Evolutionary conservation across 2,888 invertebrate species (phyloP).

Genomic region (Xestia rhomboidea): DNA sequence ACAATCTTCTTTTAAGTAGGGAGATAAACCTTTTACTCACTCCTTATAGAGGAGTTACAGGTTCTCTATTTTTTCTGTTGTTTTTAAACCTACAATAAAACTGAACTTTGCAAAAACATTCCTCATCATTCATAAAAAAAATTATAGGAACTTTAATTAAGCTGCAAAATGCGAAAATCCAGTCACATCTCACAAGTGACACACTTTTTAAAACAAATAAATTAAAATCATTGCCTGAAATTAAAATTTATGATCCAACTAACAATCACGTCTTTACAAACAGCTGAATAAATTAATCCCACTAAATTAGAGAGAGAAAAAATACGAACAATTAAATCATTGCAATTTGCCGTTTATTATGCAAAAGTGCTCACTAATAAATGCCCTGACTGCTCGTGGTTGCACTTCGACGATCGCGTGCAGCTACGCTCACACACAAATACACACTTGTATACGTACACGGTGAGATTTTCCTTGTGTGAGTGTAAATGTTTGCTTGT

Average conservation of each 20-base stretch:
- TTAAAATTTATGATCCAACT: neutral
- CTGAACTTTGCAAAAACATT: neutral
- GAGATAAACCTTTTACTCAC: neutral
- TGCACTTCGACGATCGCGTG: conserved; percentile 82
- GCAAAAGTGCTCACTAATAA: conserved; percentile 76
- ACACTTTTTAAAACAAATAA: neutral
- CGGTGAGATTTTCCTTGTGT: conserved; percentile 50
- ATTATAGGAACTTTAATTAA: neutral
- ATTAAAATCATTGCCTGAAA: neutral
- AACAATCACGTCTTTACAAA: conserved; percentile 2
- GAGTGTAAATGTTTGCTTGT: conserved; percentile 50
- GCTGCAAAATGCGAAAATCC: neutral
- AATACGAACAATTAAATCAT: conserved; percentile 20
- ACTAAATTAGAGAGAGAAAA: neutral
- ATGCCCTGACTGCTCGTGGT: conserved; percentile 80
- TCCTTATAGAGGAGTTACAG: neutral
- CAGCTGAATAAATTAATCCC: conserved; percentile 3
- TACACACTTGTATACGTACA: conserved; percentile 61
- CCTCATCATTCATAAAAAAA: neutral
- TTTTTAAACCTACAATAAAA: neutral
- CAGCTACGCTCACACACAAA: conserved; percentile 75
- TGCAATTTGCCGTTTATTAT: neutral
- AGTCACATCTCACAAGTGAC: neutral
- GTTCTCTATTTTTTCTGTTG: neutral
- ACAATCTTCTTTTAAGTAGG: neutral